These are phyloP conservation scores for Lepidotrigona ventralis DNA, from an alignment of 1,140 invertebrate species.

Conservation along the genomic window DNA sequence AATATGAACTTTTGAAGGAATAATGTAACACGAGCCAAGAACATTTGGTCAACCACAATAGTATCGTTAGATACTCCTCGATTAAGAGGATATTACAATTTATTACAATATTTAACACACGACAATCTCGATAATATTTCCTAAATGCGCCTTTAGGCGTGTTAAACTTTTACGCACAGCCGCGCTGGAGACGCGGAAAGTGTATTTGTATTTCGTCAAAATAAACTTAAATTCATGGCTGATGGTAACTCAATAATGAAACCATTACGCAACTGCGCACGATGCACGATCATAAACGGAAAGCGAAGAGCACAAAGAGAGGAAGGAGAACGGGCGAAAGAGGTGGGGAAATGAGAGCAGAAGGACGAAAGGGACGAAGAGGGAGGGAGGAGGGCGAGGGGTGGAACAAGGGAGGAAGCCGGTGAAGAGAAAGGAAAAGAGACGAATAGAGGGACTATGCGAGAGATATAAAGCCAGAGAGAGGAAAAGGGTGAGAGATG, in stretches of 20 bases:
- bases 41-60: too few relatives aligned
- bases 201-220: conserved; percentile 62
- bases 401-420: conserved; percentile 34
- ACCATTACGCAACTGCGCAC: conserved; percentile 62
- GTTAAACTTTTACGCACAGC: conserved; percentile 14
- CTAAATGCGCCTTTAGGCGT: background rate
- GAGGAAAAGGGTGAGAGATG: conserved; percentile 57
- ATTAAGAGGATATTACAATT: too few relatives aligned
- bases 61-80: too few relatives aligned
- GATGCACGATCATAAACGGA: conserved; percentile 56
- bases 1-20: background rate
- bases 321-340: conserved; percentile 23
- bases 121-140: background rate
- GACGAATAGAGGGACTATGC: conserved; percentile 42
- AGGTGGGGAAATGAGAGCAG: conserved; percentile 3
- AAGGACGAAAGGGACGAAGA: conserved; percentile 34
- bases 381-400: conserved; percentile 35
- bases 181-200: background rate
- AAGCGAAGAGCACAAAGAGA: conserved; percentile 48
- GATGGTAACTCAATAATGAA: conserved; percentile 67
- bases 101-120: too few relatives aligned
- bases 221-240: conserved; percentile 67
- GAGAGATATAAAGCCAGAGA: conserved; percentile 56
- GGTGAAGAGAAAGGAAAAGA: conserved; percentile 49
- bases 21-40: background rate